These are phyloP conservation scores for Euzetes globulus DNA, from an alignment of 2,888 invertebrate genomes.

Conservation along the genomic window DNA sequence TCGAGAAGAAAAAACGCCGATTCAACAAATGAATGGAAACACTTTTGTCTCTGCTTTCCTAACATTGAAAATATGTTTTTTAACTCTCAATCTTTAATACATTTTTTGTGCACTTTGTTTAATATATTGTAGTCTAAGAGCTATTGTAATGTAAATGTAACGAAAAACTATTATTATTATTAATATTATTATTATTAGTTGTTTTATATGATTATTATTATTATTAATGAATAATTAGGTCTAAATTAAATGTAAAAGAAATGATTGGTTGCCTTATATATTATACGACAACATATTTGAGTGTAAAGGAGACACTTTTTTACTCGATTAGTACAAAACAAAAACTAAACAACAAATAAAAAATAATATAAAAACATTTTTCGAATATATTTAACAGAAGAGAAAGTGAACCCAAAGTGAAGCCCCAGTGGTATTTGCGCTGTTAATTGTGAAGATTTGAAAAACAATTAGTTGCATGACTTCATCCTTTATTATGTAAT, in stretches of 20 bases:
- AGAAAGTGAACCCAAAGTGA: not conserved
- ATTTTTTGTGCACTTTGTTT: conserved; percentile 26
- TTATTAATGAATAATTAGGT: conserved; percentile 29
- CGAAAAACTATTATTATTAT: not conserved
- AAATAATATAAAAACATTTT: not conserved
- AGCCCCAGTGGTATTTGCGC: conserved; percentile 21
- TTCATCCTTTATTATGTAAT: conserved; percentile 29
- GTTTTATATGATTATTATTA: conserved; percentile 24
- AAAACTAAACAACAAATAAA: not conserved
- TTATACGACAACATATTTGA: conserved; percentile 26
- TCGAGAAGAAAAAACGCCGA: not conserved
- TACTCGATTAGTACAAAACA: conserved; percentile 27
- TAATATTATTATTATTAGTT: conserved; percentile 22
- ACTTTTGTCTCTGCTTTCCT: too few relatives aligned
- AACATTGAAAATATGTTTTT: too few relatives aligned
- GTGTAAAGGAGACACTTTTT: conserved; percentile 29
- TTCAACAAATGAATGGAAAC: not conserved
- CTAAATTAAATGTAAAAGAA: conserved; percentile 25
- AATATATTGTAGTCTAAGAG: conserved; percentile 22
- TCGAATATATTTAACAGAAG: not conserved
- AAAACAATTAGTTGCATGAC: conserved; percentile 12
- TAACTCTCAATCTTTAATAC: not conserved
- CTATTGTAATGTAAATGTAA: conserved; percentile 28
- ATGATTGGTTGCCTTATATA: conserved; percentile 30
- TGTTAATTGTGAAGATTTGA: conserved; percentile 18